Percentiles rank a stretch among this genome's conserved stretches.
phyloP scores from a whole-genome alignment of 2,797 vertebrate genomes.

The Gobionotothen gibberifrons region DNA sequence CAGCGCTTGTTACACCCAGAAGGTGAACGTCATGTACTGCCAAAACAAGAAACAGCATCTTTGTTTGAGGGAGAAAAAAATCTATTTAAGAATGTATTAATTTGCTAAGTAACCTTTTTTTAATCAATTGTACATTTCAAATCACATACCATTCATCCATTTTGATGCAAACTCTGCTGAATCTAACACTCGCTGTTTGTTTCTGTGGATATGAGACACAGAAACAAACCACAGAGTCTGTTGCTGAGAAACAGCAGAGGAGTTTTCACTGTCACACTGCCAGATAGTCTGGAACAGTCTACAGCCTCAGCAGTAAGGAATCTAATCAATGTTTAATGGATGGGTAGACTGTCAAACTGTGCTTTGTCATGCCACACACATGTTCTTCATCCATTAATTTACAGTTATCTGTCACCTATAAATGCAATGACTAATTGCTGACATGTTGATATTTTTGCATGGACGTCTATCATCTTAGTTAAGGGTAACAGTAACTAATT shows the following conservation, averaged over 20 bases:
- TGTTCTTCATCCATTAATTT: slow-evolving; percentile 23
- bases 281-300: slow-evolving; percentile 54
- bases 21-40: slow-evolving; percentile 34
- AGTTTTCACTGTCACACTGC: slow-evolving; percentile 63
- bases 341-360: slow-evolving; percentile 35
- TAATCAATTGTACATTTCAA: slow-evolving; percentile 29
- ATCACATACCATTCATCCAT: slow-evolving; percentile 45
- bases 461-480: background rate
- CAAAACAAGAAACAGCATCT: slow-evolving; percentile 15
- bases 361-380: slow-evolving; percentile 30
- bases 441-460: background rate
- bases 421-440: background rate
- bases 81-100: slow-evolving; percentile 7
- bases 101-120: slow-evolving; percentile 31
- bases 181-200: slow-evolving; percentile 50
- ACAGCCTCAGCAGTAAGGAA: slow-evolving; percentile 50
- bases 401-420: slow-evolving; percentile 8
- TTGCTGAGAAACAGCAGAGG: slow-evolving; percentile 75
- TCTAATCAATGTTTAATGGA: slow-evolving; percentile 57
- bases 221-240: slow-evolving; percentile 57
- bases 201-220: slow-evolving; percentile 64
- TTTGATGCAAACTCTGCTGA: slow-evolving; percentile 45
- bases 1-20: slow-evolving; percentile 14
- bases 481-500: background rate
- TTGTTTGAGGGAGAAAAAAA: background rate